phyloP scores from a whole-genome alignment of 2,888 invertebrate species.

The Dynastes maya region DNA sequence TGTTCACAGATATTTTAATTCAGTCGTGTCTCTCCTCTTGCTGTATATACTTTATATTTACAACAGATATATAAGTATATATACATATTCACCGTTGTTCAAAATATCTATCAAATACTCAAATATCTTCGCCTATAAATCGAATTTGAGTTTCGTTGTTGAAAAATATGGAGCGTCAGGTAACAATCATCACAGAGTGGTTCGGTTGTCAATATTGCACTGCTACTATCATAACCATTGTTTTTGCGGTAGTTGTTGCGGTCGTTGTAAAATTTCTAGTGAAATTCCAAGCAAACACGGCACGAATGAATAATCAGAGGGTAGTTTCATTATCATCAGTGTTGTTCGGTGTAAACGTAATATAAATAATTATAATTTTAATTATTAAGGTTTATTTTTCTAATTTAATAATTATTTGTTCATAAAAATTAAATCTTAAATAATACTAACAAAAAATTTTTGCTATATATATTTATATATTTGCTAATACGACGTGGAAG shows the following conservation, averaged over 20 bases:
- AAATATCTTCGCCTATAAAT: constrained; percentile 39
- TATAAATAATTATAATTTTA: constrained; percentile 53
- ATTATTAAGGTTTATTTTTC: constrained; percentile 35
- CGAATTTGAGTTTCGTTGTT: constrained; percentile 33
- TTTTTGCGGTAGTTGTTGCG: constrained; percentile 66
- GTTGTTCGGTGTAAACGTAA: constrained; percentile 62
- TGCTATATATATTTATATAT: background rate
- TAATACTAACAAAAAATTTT: constrained; percentile 41
- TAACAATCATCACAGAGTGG: constrained; percentile 65
- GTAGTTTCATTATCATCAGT: constrained; percentile 57
- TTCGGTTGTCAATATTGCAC: constrained; percentile 63
- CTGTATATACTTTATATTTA: constrained; percentile 38
- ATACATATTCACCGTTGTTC: constrained; percentile 42
- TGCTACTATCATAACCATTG: constrained; percentile 64
- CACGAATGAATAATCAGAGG: constrained; percentile 55
- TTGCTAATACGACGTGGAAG: too few relatives aligned
- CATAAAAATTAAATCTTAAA: constrained; percentile 33
- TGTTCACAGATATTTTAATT: constrained; percentile 58
- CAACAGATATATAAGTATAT: constrained; percentile 36
- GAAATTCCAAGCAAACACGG: constrained; percentile 57
- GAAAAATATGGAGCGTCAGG: constrained; percentile 66
- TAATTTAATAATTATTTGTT: constrained; percentile 45
- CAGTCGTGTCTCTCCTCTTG: constrained; percentile 53
- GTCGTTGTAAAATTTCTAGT: constrained; percentile 66
- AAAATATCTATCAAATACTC: constrained; percentile 35